Evolutionary conservation across 2,113 vertebrate species (phyloP), one percentile per base, ranked within the genome.

Genomic region (Brevimyrus niger): DNA sequence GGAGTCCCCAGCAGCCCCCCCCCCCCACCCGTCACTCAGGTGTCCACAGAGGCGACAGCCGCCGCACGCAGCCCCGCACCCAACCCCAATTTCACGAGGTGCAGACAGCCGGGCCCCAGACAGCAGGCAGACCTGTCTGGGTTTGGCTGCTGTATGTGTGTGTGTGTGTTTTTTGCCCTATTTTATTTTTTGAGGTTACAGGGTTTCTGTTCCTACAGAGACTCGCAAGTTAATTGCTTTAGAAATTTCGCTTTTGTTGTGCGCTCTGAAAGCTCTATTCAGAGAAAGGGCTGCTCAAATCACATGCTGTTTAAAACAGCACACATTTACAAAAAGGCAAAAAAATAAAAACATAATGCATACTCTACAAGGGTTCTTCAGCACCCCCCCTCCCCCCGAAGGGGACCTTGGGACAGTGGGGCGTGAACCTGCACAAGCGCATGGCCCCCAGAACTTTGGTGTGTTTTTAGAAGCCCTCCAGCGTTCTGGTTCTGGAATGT

Each of bases 161-260:
- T 65, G n/a, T 69, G n/a, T 61, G 58, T 61, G 19, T 55, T 86
- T 86, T 86, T 86, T 85, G 42, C 17, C 44, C 44, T 47, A 47
- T 86, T 86, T 86, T 86, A 86, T 86, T 86, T 80, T 80, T 80
- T 80, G 73, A 80, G 44, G 44, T 86, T 86, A 86, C 44, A 86
- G 83, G 44, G 47, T 86, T 86, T 47, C 83, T 4, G 23, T 86
- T 47, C 83, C 83, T 86, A 47, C 83, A 47, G 83, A 86, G 83
- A 86, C 47, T 50, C 44, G 23, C 73, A 86, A 86, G 44, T 86
- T 47, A 86, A 86, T 86, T 46, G 47, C 44, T 48, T 27, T 86
- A 47, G 83, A 86, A 86, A 86, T 86, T 86, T 86, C 83, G 44
- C 44, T 50, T 27, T 86, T 86, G 44, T 47, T 48, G 44, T 47